A percentile compares a stretch with the other conserved stretches of the same genome.
Conservation (phyloP, 1,140 invertebrate genomes). For the Cataglyphis hispanica region DNA sequence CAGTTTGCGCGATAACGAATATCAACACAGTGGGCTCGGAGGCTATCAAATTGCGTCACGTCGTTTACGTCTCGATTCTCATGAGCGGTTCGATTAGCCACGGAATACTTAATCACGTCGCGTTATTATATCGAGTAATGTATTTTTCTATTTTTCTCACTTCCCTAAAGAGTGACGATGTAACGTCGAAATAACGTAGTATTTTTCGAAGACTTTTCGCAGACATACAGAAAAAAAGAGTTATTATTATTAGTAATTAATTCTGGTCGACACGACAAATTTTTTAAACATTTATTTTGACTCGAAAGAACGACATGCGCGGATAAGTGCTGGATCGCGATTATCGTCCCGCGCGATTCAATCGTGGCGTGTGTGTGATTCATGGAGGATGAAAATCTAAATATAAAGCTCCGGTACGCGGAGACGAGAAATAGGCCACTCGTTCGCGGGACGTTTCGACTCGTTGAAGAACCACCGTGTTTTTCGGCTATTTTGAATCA, state of each 20-base stretch:
- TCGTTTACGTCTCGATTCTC: slow-evolving; percentile 28
- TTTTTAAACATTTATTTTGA: neutral
- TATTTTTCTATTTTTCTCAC: neutral
- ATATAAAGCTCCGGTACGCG: slow-evolving; percentile 76
- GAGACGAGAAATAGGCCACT: slow-evolving; percentile 84
- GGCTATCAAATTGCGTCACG: slow-evolving; percentile 63
- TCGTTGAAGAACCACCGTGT: slow-evolving; percentile 77
- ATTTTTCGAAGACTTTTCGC: neutral
- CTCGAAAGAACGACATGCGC: neutral
- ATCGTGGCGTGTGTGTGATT: slow-evolving; percentile 70
- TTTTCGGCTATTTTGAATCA: slow-evolving; percentile 84
- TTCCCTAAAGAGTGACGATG: neutral
- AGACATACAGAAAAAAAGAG: neutral
- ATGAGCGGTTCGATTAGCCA: slow-evolving; percentile 1
- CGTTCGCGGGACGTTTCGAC: slow-evolving; percentile 78
- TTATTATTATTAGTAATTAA: too few species aligned
- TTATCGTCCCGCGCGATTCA: slow-evolving; percentile 5
- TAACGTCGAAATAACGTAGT: neutral
- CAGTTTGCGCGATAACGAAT: slow-evolving; percentile 51
- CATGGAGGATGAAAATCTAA: slow-evolving; percentile 78
- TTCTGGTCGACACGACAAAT: too few species aligned
- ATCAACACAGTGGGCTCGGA: slow-evolving; percentile 64
- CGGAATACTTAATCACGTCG: slow-evolving; percentile 25
- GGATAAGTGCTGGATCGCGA: neutral
- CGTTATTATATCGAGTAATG: neutral